phyloP scores from a whole-genome alignment of 2,888 invertebrate species.

The Dicyrtoma fusca region DNA sequence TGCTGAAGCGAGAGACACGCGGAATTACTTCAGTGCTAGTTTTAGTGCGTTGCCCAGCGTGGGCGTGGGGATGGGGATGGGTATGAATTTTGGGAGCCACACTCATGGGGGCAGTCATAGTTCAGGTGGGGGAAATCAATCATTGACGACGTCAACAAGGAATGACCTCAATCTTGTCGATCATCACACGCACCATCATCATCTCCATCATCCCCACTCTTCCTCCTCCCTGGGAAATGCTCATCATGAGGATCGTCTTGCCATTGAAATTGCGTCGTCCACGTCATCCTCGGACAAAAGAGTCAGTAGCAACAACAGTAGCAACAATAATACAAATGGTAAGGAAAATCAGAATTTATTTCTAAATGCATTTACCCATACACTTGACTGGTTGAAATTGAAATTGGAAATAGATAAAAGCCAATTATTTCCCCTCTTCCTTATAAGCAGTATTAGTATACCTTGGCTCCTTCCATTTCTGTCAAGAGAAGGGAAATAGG shows the following conservation, averaged over 20 bases:
- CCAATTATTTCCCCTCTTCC: too few species aligned
- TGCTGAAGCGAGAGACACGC: constrained; percentile 49
- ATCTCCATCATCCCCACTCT: constrained; percentile 40
- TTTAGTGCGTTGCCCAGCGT: constrained; percentile 48
- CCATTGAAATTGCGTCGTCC: constrained; percentile 44
- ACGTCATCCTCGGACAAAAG: constrained; percentile 47
- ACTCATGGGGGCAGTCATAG: not conserved
- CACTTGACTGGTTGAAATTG: too few species aligned
- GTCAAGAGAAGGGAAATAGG: too few species aligned
- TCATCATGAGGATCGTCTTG: constrained; percentile 46
- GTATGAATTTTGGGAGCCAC: constrained; percentile 49
- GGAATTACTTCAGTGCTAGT: constrained; percentile 56
- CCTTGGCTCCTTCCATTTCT: too few species aligned
- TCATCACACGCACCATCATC: constrained; percentile 35
- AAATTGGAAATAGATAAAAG: too few species aligned
- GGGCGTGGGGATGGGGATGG: constrained; percentile 54
- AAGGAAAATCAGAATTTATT: constrained; percentile 2
- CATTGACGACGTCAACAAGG: constrained; percentile 12
- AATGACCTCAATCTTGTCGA: constrained; percentile 39
- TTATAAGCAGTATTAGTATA: too few species aligned
- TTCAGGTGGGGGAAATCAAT: constrained; percentile 34
- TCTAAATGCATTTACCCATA: not conserved
- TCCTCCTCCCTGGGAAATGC: constrained; percentile 37
- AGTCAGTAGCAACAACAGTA: constrained; percentile 32
- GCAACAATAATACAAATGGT: constrained; percentile 32